phyloP scores from a whole-genome alignment of 2,113 vertebrate genomes.

The Myotis brandtii region DNA sequence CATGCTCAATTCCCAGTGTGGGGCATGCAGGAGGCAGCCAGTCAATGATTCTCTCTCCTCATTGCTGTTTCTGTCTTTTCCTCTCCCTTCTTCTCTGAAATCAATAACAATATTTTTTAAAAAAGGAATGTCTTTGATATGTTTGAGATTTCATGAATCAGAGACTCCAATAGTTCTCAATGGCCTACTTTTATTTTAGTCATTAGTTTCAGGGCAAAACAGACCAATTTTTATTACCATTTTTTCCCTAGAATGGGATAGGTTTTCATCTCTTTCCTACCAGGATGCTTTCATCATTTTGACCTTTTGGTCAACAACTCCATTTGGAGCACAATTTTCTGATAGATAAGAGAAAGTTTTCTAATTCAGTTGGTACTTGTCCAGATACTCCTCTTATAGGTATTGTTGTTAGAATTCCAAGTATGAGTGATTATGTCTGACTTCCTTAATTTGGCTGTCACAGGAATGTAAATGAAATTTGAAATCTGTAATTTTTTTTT shows the following conservation, averaged over 20 bases:
- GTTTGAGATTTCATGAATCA: neutral
- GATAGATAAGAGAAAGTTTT: neutral
- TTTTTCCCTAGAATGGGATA: neutral
- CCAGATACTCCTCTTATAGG: neutral
- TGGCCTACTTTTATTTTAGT: neutral
- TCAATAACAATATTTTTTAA: neutral
- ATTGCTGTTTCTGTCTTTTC: no score
- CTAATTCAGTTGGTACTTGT: neutral
- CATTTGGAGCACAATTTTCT: constrained; percentile 52
- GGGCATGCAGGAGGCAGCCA: no score
- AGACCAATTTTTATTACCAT: neutral
- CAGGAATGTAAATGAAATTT: neutral
- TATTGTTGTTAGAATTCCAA: neutral
- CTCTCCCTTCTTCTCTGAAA: no score
- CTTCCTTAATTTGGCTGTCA: constrained; percentile 11
- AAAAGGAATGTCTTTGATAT: neutral
- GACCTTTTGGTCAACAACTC: constrained; percentile 3
- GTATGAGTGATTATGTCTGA: neutral
- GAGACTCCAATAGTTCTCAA: neutral
- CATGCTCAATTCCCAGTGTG: no score
- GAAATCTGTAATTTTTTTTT: neutral
- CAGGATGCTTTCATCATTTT: constrained; percentile 36
- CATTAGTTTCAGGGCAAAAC: neutral
- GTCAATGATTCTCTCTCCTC: no score
- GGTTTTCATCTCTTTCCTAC: constrained; percentile 35